These are phyloP conservation scores for Lathronympha strigana DNA, from an alignment of 2,888 invertebrate genomes.

Conservation along the genomic window DNA sequence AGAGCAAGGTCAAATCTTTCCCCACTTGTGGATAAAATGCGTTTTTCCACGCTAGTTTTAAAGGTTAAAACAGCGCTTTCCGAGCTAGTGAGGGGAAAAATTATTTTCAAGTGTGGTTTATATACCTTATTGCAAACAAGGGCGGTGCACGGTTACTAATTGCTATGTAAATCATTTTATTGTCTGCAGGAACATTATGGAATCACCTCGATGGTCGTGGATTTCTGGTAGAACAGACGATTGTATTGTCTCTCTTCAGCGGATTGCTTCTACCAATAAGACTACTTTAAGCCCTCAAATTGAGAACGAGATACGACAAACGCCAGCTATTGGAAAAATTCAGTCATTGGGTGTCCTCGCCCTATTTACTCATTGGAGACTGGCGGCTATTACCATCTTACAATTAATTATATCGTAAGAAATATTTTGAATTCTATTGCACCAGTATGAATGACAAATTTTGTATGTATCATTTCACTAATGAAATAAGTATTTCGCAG, in stretches of 20 bases:
- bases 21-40: no score
- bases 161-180: neutral
- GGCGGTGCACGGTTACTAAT: no score
- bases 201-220: slow-evolving; percentile 87
- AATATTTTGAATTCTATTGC: neutral
- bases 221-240: slow-evolving; percentile 76
- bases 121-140: no score
- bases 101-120: no score
- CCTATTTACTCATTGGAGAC: slow-evolving; percentile 82
- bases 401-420: slow-evolving; percentile 83
- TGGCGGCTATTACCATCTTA: slow-evolving; percentile 82
- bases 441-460: neutral
- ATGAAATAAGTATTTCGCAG: slow-evolving; percentile 52
- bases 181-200: slow-evolving; percentile 82
- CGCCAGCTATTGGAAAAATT: slow-evolving; percentile 54
- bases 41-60: no score
- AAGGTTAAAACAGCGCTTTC: no score
- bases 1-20: no score
- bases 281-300: slow-evolving; percentile 70
- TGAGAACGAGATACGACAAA: slow-evolving; percentile 58
- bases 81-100: no score
- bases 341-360: slow-evolving; percentile 80
- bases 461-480: neutral
- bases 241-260: slow-evolving; percentile 77
- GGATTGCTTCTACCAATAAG: slow-evolving; percentile 83